Evolutionary conservation across 1,140 invertebrate species (phyloP).

Genomic region (Amphibalanus amphitrite): DNA sequence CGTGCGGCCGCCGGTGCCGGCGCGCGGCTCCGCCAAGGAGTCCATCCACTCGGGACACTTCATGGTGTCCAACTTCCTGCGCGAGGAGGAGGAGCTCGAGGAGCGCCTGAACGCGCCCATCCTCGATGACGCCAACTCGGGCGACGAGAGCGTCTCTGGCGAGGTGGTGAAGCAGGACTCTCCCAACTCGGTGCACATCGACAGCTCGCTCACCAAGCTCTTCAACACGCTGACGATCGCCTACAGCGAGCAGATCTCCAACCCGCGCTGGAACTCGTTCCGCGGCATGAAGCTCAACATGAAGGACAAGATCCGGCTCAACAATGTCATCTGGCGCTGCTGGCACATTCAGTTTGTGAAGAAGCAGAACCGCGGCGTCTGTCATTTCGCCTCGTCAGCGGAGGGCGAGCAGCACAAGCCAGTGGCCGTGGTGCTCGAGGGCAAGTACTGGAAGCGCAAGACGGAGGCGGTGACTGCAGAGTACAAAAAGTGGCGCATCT

Average conservation of each 20-base stretch:
- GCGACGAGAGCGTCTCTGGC: not conserved
- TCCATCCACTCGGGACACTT: constrained; percentile 94
- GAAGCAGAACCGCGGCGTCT: constrained; percentile 94
- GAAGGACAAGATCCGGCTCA: constrained; percentile 97
- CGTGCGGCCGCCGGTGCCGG: not conserved
- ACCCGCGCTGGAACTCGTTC: constrained; percentile 99
- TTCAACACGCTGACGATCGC: constrained; percentile 93
- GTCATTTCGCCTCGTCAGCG: constrained; percentile 89
- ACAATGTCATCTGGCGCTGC: constrained; percentile 99
- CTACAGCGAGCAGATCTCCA: constrained; percentile 96
- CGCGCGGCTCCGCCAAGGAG: constrained; percentile 33
- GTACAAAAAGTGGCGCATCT: constrained; percentile 98
- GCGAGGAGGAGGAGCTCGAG: constrained; percentile 64
- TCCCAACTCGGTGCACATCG: constrained; percentile 36
- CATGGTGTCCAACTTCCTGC: constrained; percentile 93
- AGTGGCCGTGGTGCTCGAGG: constrained; percentile 77
- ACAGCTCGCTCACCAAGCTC: constrained; percentile 80
- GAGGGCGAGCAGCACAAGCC: constrained; percentile 91
- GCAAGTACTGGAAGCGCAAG: constrained; percentile 97
- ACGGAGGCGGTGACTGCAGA: constrained; percentile 91
- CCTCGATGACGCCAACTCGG: constrained; percentile 36
- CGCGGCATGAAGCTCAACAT: constrained; percentile 89
- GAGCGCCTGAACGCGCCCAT: constrained; percentile 55
- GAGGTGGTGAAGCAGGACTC: constrained; percentile 3
- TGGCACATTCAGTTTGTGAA: constrained; percentile 99